phyloP scores from a whole-genome alignment of 1,140 invertebrate species.

The Ectropis grisescens region DNA sequence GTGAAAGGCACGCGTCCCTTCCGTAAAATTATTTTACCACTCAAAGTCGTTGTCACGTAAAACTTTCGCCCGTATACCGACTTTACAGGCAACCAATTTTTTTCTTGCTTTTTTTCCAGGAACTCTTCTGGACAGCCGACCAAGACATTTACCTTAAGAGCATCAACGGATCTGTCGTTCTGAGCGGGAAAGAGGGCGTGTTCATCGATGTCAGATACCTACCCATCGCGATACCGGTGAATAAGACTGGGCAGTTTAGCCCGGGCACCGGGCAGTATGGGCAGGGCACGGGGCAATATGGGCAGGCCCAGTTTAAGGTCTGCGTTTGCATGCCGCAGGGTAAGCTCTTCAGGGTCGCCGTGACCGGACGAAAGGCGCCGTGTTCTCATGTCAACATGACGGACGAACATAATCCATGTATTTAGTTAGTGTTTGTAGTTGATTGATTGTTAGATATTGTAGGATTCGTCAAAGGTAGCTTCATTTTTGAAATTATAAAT shows the following conservation, averaged over 20 bases:
- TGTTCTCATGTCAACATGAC: conserved; percentile 76
- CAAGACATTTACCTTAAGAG: conserved; percentile 85
- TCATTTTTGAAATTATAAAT: too few relatives aligned
- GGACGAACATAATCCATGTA: conserved; percentile 79
- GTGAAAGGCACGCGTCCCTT: too few relatives aligned
- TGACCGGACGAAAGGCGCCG: conserved; percentile 72
- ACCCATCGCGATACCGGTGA: conserved; percentile 73
- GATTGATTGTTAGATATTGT: too few relatives aligned
- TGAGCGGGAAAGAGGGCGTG: conserved; percentile 79
- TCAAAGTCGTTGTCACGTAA: too few relatives aligned
- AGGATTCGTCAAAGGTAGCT: too few relatives aligned
- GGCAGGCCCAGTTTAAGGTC: conserved; percentile 81
- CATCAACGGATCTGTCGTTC: conserved; percentile 81
- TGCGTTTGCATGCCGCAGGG: conserved; percentile 91
- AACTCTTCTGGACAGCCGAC: conserved; percentile 75
- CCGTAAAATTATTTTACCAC: too few relatives aligned
- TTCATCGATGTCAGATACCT: conserved; percentile 80
- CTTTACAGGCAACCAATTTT: too few relatives aligned
- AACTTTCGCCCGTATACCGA: too few relatives aligned
- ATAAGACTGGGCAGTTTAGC: conserved; percentile 46
- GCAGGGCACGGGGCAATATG: conserved; percentile 50
- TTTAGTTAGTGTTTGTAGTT: conserved; percentile 19
- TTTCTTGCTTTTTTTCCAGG: too few relatives aligned
- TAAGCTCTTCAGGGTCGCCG: conserved; percentile 82
- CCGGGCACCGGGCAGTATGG: conserved; percentile 54